Base-by-base conservation (phyloP, 1,140 invertebrate species). In the Maniola jurtina region DNA sequence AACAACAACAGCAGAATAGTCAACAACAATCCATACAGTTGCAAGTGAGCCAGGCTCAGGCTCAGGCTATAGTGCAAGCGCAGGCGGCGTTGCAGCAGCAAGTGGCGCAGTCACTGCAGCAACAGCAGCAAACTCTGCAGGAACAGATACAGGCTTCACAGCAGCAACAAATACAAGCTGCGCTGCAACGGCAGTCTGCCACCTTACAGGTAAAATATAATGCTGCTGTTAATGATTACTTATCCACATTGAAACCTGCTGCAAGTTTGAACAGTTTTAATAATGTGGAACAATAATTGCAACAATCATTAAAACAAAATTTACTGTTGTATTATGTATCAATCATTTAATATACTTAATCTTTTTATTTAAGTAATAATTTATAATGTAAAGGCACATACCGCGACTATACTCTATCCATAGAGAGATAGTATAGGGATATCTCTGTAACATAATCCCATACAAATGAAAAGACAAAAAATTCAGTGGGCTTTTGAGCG, bases 1-100 rank as follows among this genome's bases (percentile, higher is more conserved):
- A 92, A 81, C 88, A 93, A 77, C 92, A 92, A 70, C 90, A 78
- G 48, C 82, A 84, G 61, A 77, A 84, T 71, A 74, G 81, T 67
- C 75, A 80, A 35, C 83, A 89, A 59, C 89, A 72, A 55, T 69
- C 60, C 61, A 61, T 72, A 54, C 74, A 92, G 59, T 80, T 91
- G 50, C 84, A 86, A 84, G 83, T 86, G 61, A 85, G 83, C 62
- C 89, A 88, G 71, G 86, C 85, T 10, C 88, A 90, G 57, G 84
- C 84, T 6, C 81, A 88, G 50, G 88, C 87, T 0, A 71, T 90
- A 33, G 84, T 83, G 36, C 84, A 89, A 45, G 88, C 85, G 9
- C 88, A 90, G 55, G 85, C 81, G 5, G 88, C 75, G 6, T 66
- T 90, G 47, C 88, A 90, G 57, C 88, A 90, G 13, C 88, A 90